Base-by-base conservation (phyloP, 2,113 vertebrate genomes). In the Etia nguti region DNA sequence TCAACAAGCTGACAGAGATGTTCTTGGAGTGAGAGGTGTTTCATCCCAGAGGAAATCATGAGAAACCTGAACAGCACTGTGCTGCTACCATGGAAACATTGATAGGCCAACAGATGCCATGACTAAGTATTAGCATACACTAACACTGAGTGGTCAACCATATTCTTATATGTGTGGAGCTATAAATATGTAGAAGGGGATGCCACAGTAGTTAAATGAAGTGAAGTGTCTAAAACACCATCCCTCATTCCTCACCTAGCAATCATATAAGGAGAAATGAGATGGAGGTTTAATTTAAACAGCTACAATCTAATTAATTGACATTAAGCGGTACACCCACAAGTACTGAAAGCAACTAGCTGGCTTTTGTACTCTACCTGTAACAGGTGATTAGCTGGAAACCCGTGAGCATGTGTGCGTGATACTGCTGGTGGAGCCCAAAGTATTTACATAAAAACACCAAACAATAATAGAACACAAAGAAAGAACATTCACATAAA, bases 41-140 rank as follows among this genome's bases (percentile, higher is more conserved):
- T 29, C 54, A 79, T 85, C 87, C 86, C 86, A 46, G 22, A 89
- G 85, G 90, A 90, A 86, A 89, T 91, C 79, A 90, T 16, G 70
- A 79, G 77, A 29, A 88, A 86, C 85, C 91, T 79, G 79, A 87
- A 70, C 79, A 46, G 36, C 55, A 70, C 77, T 43, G 26, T 77
- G 88, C 88, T 11, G 82, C 73, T 93, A 20, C 90, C 90, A 90
- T 93, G 93, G 93, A 60, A 92, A 93, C 91, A 36, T 68, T 54
- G 54, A 85, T 85, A 75, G 87, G 77, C 82, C 86, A 83, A 91
- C 36, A 83, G 84, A 65, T 83, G 83, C 18, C 75, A 65, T 34
- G 83, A 83, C 54, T 91, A 46, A 85, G 13, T 48, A 81, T 43
- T 16, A 55, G 48, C 13, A 60, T 77, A 86, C 38, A 52, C 68